phyloP scores from a whole-genome alignment of 2,113 vertebrate species.

The Zingel zingel region DNA sequence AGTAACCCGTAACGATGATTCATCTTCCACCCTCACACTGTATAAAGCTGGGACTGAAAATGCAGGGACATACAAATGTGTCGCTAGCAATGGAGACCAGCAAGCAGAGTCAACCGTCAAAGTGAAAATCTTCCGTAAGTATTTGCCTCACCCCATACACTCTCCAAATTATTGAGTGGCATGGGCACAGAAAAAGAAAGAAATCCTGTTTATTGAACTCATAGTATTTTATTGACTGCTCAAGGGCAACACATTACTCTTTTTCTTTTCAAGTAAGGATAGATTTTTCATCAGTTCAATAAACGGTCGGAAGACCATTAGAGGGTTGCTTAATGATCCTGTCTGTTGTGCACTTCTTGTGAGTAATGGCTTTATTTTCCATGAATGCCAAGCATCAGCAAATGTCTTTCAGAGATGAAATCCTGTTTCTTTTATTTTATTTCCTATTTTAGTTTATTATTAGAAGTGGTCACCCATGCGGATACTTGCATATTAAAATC shows the following conservation, averaged over 20 bases:
- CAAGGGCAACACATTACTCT: constrained; percentile 74
- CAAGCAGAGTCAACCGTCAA: constrained; percentile 93
- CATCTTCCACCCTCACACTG: constrained; percentile 94
- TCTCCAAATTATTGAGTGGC: constrained; percentile 30
- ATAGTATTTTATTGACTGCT: constrained; percentile 76
- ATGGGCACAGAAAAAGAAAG: constrained; percentile 18
- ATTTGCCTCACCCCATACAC: background rate
- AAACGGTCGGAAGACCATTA: constrained; percentile 79
- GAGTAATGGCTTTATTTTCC: constrained; percentile 80
- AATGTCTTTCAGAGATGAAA: constrained; percentile 67
- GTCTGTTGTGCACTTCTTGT: constrained; percentile 76
- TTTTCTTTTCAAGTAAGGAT: constrained; percentile 71
- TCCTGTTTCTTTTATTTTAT: constrained; percentile 48
- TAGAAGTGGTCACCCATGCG: constrained; percentile 26
- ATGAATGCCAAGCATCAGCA: constrained; percentile 77
- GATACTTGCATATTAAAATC: constrained; percentile 15
- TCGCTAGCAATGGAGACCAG: constrained; percentile 88
- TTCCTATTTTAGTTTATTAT: constrained; percentile 28
- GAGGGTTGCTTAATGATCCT: constrained; percentile 81
- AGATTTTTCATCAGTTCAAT: constrained; percentile 82
- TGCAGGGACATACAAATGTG: constrained; percentile 95
- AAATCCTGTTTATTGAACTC: constrained; percentile 65
- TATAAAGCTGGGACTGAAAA: constrained; percentile 93
- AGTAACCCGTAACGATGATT: constrained; percentile 90
- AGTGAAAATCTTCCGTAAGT: constrained; percentile 97